Percentiles rank a stretch among this genome's conserved stretches.
Conservation (phyloP, 2,113 vertebrate species). For the Azemiops feae region DNA sequence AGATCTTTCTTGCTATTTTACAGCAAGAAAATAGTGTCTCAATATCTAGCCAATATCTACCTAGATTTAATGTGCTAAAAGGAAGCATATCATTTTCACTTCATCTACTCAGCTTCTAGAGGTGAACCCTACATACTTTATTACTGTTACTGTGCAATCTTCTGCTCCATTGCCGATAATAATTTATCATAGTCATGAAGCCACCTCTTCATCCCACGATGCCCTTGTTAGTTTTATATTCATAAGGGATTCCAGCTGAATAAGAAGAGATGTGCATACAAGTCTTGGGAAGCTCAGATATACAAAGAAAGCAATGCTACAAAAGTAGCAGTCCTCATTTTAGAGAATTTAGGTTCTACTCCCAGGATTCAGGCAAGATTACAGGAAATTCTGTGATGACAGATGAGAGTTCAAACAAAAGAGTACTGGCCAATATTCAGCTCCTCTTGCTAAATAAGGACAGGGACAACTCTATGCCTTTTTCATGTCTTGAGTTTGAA, state of each 20-base stretch:
- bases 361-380: not conserved
- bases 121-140: constrained; percentile 45
- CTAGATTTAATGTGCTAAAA: constrained; percentile 33
- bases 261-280: not conserved
- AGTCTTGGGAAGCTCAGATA: not conserved
- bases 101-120: constrained; percentile 38
- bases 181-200: constrained; percentile 28
- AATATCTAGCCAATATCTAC: constrained; percentile 23
- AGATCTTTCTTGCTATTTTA: not conserved
- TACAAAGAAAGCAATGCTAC: not conserved
- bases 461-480: not conserved
- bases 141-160: constrained; percentile 45
- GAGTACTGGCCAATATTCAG: not conserved
- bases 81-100: constrained; percentile 46
- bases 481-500: not conserved
- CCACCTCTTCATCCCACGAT: constrained; percentile 32
- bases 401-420: not conserved
- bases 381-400: not conserved
- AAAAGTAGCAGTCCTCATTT: not conserved
- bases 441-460: not conserved
- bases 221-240: constrained; percentile 31
- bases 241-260: not conserved
- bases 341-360: not conserved
- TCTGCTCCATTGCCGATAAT: constrained; percentile 25
- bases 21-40: not conserved